Base-by-base conservation (phyloP, 2,797 vertebrate species). In the Hylomyscus alleni region DNA sequence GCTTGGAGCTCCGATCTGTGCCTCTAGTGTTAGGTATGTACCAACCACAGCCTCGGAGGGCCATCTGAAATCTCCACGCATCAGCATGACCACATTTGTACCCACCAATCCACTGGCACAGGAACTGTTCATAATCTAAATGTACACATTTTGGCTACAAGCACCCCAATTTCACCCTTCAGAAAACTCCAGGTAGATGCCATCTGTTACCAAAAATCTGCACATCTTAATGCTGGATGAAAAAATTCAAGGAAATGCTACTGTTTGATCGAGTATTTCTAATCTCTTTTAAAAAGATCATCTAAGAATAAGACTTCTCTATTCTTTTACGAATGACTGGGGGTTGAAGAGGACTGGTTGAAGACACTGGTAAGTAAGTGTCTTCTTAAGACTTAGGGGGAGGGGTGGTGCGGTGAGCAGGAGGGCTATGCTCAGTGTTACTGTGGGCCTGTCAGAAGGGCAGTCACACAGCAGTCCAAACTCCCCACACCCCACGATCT, bases 211-310 rank as follows among this genome's bases (percentile, higher is more conserved):
- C 85, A 90, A 84, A 84, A 19, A 97, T 72, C 56, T 85, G 31
- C 11, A 91, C 2, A 95, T 14, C 19, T 80, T 92, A 89, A 78
- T 87, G 89, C 0, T 92, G 76, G 67, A n/a, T 76, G 22, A 94
- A 92, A 95, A 80, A 44, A 22, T 92, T 96, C 62, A 94, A 93
- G n/a, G 81, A 93, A 95, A 92, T 78, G 40, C 26, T 67, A 88
- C 8, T 90, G 22, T 95, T 94, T 81, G 34, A 80, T 52, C 34
- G 40, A 67, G 3, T 83, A 93, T 67, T 37, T 72, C 52, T 90
- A 80, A 92, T 22, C 5, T 60, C 50, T 93, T 85, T 93, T 93
- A 47, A 93, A 96, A 96, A 84, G 81, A 52, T n/a, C 90, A 81
- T 85, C 24, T 62, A 76, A 91, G 52, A 94, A 65, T 76, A 93